Evolutionary conservation across 1,140 invertebrate species (phyloP).

Genomic region (Eulimnadia texana): DNA sequence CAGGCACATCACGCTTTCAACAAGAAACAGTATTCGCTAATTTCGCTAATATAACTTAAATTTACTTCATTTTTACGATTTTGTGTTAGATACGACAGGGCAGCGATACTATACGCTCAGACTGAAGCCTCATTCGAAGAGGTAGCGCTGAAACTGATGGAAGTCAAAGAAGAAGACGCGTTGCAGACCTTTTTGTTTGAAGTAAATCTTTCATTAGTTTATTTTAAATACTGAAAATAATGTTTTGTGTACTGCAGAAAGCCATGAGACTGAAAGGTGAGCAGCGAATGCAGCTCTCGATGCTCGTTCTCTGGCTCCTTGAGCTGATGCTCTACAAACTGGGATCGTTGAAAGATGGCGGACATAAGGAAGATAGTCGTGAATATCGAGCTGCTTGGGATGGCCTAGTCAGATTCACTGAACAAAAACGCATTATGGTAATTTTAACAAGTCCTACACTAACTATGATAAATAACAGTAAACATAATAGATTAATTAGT

Average conservation of each 20-base stretch:
- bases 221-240: neutral
- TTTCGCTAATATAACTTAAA: too few species aligned
- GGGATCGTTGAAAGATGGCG: conserved; percentile 46
- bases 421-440: conserved; percentile 25
- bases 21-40: conserved; percentile 53
- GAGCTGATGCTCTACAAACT: conserved; percentile 83
- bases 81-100: conserved; percentile 48
- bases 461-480: conserved; percentile 17
- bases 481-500: conserved; percentile 1
- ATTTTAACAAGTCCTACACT: too few species aligned
- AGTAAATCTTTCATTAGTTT: conserved; percentile 27
- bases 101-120: conserved; percentile 73
- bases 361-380: conserved; percentile 33
- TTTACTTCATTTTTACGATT: too few species aligned
- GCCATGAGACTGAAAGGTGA: conserved; percentile 19
- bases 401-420: conserved; percentile 42
- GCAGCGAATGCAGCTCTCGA: conserved; percentile 58
- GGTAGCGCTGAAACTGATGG: conserved; percentile 80
- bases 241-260: neutral
- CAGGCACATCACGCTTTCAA: conserved; percentile 79
- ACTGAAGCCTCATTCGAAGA: conserved; percentile 88
- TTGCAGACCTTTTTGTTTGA: conserved; percentile 70
- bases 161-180: conserved; percentile 63
- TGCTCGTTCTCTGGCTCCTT: conserved; percentile 83
- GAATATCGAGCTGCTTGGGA: conserved; percentile 54